Evolutionary conservation across 1,140 invertebrate genomes (phyloP).

Genomic region (Zophobas morio): DNA sequence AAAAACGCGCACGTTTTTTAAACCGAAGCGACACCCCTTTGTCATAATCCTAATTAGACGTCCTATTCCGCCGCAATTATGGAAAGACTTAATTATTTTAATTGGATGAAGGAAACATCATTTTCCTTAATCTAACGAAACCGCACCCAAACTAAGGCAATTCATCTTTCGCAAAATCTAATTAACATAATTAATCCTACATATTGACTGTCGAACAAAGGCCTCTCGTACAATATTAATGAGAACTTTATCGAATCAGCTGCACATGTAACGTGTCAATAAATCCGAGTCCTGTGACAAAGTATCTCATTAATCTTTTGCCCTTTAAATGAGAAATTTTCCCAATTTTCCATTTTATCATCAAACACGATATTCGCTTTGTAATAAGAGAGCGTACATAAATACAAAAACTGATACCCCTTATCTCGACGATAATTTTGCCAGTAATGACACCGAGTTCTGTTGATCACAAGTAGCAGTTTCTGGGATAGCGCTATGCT

Average conservation of each 20-base stretch:
- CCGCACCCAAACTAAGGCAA: slow-evolving; percentile 10
- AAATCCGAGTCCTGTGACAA: slow-evolving; percentile 27
- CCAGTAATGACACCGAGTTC: background rate
- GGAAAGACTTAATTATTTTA: slow-evolving; percentile 9
- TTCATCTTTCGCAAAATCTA: slow-evolving; percentile 20
- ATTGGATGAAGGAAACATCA: slow-evolving; percentile 3
- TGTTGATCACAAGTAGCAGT: slow-evolving; percentile 6
- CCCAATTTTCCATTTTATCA: slow-evolving; percentile 23
- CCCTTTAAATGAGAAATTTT: slow-evolving; percentile 23
- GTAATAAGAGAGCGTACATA: slow-evolving; percentile 6
- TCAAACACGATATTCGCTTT: slow-evolving; percentile 17
- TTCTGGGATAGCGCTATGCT: too few species aligned
- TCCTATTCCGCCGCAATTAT: background rate
- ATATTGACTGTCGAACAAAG: slow-evolving; percentile 32
- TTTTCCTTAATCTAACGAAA: slow-evolving; percentile 7
- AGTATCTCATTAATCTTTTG: slow-evolving; percentile 38
- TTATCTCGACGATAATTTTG: slow-evolving; percentile 1
- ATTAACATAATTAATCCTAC: slow-evolving; percentile 25
- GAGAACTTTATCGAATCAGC: slow-evolving; percentile 37
- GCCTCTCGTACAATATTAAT: slow-evolving; percentile 22
- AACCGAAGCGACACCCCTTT: background rate
- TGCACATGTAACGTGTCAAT: slow-evolving; percentile 38
- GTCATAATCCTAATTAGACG: background rate
- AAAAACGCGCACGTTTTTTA: background rate
- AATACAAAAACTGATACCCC: slow-evolving; percentile 13